Conservation (phyloP, 2,797 vertebrate genomes). For the Paguma larvata region DNA sequence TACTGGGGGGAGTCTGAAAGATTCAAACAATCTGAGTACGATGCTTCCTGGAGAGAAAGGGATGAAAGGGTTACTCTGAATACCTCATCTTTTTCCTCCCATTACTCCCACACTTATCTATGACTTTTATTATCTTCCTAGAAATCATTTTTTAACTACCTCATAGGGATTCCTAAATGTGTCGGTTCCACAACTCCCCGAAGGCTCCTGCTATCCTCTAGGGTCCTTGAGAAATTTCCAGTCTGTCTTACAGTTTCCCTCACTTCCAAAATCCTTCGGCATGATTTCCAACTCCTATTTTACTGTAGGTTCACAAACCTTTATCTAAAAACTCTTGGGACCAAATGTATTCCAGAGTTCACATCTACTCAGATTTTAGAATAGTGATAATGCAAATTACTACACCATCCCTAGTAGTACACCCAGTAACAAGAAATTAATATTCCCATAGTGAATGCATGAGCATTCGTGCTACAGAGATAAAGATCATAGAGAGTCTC, state of each 20-base stretch:
- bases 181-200: neutral
- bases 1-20: neutral
- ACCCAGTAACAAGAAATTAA: neutral
- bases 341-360: slow-evolving; percentile 23
- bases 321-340: neutral
- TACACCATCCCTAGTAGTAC: neutral
- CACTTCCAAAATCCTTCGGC: neutral
- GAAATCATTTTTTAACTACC: slow-evolving; percentile 36
- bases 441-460: neutral
- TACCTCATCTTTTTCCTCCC: neutral
- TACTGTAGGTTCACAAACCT: neutral
- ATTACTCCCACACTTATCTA: neutral
- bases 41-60: neutral
- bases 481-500: neutral
- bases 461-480: neutral
- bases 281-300: neutral
- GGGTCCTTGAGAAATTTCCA: neutral
- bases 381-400: slow-evolving; percentile 15
- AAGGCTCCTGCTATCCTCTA: neutral
- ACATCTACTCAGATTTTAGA: slow-evolving; percentile 31
- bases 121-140: neutral
- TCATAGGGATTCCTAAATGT: slow-evolving; percentile 38
- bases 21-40: neutral
- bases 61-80: neutral
- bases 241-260: neutral